Evolutionary conservation across 2,113 vertebrate species (phyloP), one percentile per base, ranked within the genome.

Genomic region (Ivindomyrus marchei): DNA sequence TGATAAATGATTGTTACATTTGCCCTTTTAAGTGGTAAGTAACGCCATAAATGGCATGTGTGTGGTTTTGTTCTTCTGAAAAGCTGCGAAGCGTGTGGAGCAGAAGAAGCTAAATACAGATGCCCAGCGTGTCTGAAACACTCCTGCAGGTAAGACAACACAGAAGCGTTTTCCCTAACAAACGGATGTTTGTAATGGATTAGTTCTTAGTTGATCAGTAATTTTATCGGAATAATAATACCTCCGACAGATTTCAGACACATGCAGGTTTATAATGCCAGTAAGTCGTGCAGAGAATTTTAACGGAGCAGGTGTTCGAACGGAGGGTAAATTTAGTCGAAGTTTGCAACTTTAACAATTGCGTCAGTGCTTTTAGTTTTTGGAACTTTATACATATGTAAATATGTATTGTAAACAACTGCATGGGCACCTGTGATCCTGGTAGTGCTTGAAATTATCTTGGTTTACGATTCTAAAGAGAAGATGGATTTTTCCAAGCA

Each of bases 121-220:
- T 99, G 98, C 92, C 98, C 98, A 0, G 95, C 95, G 31, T 99
- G 98, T 93, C 94, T 97, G 91, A 96, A 94, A 21, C 97, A 96
- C 2, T 97, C 98, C 0, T 99, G 98, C 97, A 98, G 98, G 98
- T 99, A 95, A 92, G 0, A 36, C 49, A 13, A 53, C 19, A 31
- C 74, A 6, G 47, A 49, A 11, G 42, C 21, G 4, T 49, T 19
- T 74, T 10, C 62, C 15, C 11, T 7, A 39, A 39, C 50, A 4
- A 24, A 9, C 31, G 53, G 19, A 5, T 58, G 53, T 58, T 56
- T 45, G 15, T 27, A 66, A 66, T 66, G 8, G n/a, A 66, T 66
- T 9, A 10, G 15, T 2, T 4, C 24, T 62, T 88, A 56, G 13
- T n/a, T 6, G 21, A 46, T 21, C 5, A 42, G 50, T 36, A 58